phyloP scores from a whole-genome alignment of 2,113 vertebrate species.

The Excalfactoria chinensis region DNA sequence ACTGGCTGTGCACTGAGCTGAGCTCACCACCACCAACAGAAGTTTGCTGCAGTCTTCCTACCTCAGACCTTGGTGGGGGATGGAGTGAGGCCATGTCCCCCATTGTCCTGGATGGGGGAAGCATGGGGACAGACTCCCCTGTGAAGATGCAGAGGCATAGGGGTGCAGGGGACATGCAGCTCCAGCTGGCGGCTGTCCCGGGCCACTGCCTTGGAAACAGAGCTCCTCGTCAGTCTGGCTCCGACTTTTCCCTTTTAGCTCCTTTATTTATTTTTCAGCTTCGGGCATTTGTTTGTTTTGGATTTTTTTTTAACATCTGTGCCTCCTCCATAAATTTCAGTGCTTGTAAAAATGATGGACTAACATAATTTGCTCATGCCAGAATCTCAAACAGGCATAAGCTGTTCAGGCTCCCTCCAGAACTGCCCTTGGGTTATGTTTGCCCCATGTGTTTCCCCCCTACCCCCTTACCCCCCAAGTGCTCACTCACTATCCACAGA shows the following conservation, averaged over 20 bases:
- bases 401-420: not conserved
- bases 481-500: not conserved
- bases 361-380: not conserved
- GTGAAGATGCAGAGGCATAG: not conserved
- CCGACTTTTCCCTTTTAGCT: not conserved
- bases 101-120: not conserved
- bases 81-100: not conserved
- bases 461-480: not conserved
- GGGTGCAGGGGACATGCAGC: rapidly evolving
- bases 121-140: rapidly evolving
- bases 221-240: not conserved
- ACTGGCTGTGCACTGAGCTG: not conserved
- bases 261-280: slow-evolving; percentile 8
- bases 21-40: not conserved
- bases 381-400: slow-evolving; percentile 2
- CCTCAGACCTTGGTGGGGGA: not conserved
- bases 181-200: not conserved
- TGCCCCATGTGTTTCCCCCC: rapidly evolving
- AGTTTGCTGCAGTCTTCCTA: not conserved
- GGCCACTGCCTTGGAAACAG: not conserved
- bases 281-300: slow-evolving; percentile 21
- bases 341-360: not conserved
- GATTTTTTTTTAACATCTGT: slow-evolving; percentile 21
- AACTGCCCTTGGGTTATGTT: not conserved
- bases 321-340: slow-evolving; percentile 31